phyloP scores from a whole-genome alignment of 1,140 invertebrate genomes.

The Drosophila melanica region DNA sequence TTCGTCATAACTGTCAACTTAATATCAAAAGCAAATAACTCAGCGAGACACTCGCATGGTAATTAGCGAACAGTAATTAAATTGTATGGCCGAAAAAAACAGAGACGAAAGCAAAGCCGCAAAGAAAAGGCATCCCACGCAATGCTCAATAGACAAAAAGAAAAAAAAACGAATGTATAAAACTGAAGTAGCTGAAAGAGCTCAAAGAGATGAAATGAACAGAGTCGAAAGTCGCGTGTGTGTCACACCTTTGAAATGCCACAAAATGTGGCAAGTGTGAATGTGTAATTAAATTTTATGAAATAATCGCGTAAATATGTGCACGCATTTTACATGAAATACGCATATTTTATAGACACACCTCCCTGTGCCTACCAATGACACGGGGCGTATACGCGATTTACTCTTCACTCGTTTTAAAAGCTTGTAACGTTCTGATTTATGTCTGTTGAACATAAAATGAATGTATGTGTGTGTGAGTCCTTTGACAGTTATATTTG shows the following conservation, averaged over 20 bases:
- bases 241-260: constrained; percentile 69
- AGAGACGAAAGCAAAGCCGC: constrained; percentile 39
- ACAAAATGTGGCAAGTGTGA: constrained; percentile 66
- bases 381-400: constrained; percentile 36
- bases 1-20: constrained; percentile 76
- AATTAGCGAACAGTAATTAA: constrained; percentile 71
- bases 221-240: constrained; percentile 58
- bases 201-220: constrained; percentile 4
- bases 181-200: constrained; percentile 35
- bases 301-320: constrained; percentile 53
- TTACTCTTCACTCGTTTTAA: constrained; percentile 19
- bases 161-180: constrained; percentile 36
- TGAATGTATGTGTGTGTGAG: not conserved
- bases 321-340: constrained; percentile 18
- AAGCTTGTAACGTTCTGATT: constrained; percentile 27
- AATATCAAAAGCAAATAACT: constrained; percentile 72
- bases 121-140: constrained; percentile 47
- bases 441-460: constrained; percentile 20
- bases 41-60: constrained; percentile 63
- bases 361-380: constrained; percentile 4
- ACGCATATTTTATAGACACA: constrained; percentile 30
- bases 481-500: constrained; percentile 17
- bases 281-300: constrained; percentile 80
- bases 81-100: constrained; percentile 46
- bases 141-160: constrained; percentile 7